Evolutionary conservation across 2,113 vertebrate species (phyloP).

Genomic region (Micronycteris hirsuta): DNA sequence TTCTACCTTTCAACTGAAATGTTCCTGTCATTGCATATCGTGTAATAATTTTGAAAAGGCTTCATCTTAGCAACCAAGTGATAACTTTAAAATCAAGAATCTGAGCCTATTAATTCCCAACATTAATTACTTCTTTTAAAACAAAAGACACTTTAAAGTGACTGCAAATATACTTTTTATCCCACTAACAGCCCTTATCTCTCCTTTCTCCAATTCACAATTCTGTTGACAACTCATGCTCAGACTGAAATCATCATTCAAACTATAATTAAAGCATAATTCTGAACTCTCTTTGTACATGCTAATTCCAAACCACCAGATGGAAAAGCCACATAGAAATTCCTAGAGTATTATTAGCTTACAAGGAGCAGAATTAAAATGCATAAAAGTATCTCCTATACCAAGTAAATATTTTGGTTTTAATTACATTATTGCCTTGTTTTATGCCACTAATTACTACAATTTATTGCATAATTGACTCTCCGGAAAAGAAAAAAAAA

Average conservation of each 20-base stretch:
- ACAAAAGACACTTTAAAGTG: conserved; percentile 71
- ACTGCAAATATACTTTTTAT: conserved; percentile 63
- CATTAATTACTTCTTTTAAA: conserved; percentile 75
- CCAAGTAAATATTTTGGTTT: conserved; percentile 84
- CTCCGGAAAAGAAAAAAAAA: conserved; percentile 78
- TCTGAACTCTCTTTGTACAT: conserved; percentile 74
- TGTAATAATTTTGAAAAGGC: conserved; percentile 68
- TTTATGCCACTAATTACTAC: conserved; percentile 82
- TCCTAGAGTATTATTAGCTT: conserved; percentile 74
- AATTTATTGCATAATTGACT: conserved; percentile 85
- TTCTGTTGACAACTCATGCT: conserved; percentile 68
- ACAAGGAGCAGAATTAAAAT: conserved; percentile 80
- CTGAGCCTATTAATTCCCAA: conserved; percentile 73
- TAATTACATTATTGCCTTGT: conserved; percentile 86
- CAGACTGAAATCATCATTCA: conserved; percentile 75
- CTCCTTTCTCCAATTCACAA: conserved; percentile 61
- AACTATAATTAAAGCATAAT: conserved; percentile 77
- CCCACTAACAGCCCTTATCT: conserved; percentile 58
- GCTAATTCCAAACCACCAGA: conserved; percentile 75
- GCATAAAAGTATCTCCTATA: conserved; percentile 73
- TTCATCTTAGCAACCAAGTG: conserved; percentile 68
- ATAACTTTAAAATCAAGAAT: conserved; percentile 73
- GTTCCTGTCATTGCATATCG: conserved; percentile 60
- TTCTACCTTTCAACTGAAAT: conserved; percentile 66
- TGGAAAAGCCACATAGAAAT: conserved; percentile 79